These are phyloP conservation scores for Lasioglossum villosulum DNA, from an alignment of 2,888 invertebrate genomes.

Conservation along the genomic window DNA sequence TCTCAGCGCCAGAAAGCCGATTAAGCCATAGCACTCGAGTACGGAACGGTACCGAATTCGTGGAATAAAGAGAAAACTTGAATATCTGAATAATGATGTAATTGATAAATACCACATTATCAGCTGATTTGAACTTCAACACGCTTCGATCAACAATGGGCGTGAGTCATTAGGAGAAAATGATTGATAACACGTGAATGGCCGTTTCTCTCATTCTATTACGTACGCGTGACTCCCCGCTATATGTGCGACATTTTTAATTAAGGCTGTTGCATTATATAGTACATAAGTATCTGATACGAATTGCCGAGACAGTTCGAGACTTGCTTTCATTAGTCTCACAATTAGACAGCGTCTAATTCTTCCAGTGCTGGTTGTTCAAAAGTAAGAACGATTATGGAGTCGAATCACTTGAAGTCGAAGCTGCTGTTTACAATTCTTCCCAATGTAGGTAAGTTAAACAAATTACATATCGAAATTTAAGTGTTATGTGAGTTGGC, in stretches of 20 bases:
- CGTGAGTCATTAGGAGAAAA: slow-evolving; percentile 54
- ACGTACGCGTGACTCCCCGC: too few relatives aligned
- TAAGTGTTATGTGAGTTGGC: neutral
- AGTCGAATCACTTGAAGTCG: neutral
- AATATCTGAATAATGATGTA: slow-evolving; percentile 49
- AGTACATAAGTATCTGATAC: neutral
- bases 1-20: too few relatives aligned
- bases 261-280: too few relatives aligned
- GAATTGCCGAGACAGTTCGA: too few relatives aligned
- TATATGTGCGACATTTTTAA: neutral
- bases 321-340: neutral
- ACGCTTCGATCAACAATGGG: slow-evolving; percentile 2
- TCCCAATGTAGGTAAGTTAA: neutral
- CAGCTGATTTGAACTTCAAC: slow-evolving; percentile 18
- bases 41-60: neutral
- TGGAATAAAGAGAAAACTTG: neutral
- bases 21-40: neutral
- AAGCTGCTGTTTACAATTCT: neutral
- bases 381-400: neutral
- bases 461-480: neutral
- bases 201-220: neutral
- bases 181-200: slow-evolving; percentile 7
- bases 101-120: slow-evolving; percentile 63
- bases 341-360: neutral
- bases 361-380: neutral